Base-by-base conservation (phyloP, 2,888 invertebrate species). In the Oligia fasciuncula region DNA sequence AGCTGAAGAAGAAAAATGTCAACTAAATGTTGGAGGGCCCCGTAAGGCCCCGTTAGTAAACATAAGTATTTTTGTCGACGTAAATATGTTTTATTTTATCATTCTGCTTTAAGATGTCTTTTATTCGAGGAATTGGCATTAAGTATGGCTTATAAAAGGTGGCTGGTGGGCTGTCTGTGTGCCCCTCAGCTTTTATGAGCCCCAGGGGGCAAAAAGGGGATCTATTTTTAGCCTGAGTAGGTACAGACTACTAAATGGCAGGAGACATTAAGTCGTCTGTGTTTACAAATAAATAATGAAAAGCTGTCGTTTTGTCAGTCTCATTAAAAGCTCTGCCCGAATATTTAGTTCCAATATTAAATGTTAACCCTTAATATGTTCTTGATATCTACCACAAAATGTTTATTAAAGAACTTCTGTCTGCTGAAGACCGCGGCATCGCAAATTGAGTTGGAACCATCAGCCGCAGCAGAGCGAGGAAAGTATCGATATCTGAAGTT, bases 401-500 rank as follows among this genome's bases (percentile, higher is more conserved):
- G 67, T 68, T 71, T n/a, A 82, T 67, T 63, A 57, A 43, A 73
- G 77, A 74, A 70, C 62, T 69, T 73, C 0, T 17, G 62, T 51
- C 49, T 73, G 23, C n/a, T 23, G n/a, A n/a, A n/a, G n/a, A n/a
- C n/a, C n/a, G n/a, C n/a, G n/a, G n/a, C n/a, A n/a, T n/a, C n/a
- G 66, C 62, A 63, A 46, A 67, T 70, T 60, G 63, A 69, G 54
- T 73, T 13, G 29, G 29, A 72, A 74, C 72, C 51, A 78, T 46
- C 60, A 40, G 19, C 65, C 51, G 66, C 84, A 79, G 40, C 46
- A 40, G 46, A 43, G 66, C 40, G 62, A 11, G 57, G 5, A 54
- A 57, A 65, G 46, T 82, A 73, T 85, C 78, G 63, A 57, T 79
- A 68, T 76, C 66, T 76, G 9, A 66, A 75, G 68, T 83, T 79